Base-by-base conservation (phyloP, 2,888 invertebrate species). In the Diploptera punctata region DNA sequence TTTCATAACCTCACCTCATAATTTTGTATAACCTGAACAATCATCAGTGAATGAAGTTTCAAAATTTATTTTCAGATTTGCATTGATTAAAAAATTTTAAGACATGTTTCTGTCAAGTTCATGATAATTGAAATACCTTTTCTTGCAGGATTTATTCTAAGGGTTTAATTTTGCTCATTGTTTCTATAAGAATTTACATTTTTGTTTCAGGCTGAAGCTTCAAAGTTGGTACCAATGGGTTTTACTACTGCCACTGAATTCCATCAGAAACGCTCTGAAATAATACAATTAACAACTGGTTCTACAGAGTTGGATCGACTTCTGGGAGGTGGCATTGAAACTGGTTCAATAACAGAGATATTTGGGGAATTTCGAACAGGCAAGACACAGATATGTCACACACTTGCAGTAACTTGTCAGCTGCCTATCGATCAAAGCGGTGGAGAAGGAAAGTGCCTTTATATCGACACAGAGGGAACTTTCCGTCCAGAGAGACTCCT, bases 341-440 rank as follows among this genome's bases (percentile, higher is more conserved):
- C 99, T 0, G 99, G 99, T 0, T 97, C 98, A 0, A 98, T 99
- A 49, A 99, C 99, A 0, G 99, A 99, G 85, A 90, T 99, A 79
- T 99, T 99, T 86, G 99, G 99, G 13, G 99, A 99, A 83, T 99
- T 99, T 81, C 87, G 99, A 75, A 97, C 98, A 0, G 99, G 99
- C 29, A 99, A 99, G 84, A 97, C 98, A 3, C 99, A 99, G 80
- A 79, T 99, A 3, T 99, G 98, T 80, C 99, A 99, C 81, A 98
- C 97, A 0, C 83, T 99, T 70, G 98, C 99, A 69, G 99, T 99
- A 0, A 98, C 98, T 69, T 99, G 99, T 81, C 99, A 99, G 90
- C 83, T 99, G 70, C 99, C 99, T 0, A 93, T 99, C 74, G 98
- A 98, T 78, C 93, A 93, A 85, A 95, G 94, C n/a, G 99, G 99